Evolutionary conservation across 2,888 invertebrate genomes (phyloP).

Genomic region (Pachycephus smyrnensis): DNA sequence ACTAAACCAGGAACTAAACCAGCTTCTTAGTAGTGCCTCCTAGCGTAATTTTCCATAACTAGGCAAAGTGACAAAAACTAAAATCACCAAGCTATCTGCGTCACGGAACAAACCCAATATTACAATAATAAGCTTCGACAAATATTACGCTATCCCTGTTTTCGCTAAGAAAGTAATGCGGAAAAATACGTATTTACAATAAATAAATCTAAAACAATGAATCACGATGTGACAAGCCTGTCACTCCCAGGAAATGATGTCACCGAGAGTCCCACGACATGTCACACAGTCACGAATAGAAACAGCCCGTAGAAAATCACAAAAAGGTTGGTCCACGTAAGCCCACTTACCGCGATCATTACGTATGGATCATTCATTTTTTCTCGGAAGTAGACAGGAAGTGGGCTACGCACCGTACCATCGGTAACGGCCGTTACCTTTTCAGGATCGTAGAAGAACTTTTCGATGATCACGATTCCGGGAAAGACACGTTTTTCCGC

Average conservation of each 20-base stretch:
- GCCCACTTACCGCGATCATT: neutral
- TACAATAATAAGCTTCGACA: neutral
- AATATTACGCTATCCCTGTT: neutral
- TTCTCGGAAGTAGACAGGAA: conserved; percentile 12
- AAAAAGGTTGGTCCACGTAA: conserved; percentile 9
- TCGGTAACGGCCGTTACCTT: neutral
- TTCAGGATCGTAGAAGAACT: neutral
- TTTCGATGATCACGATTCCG: neutral
- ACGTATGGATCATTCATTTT: neutral
- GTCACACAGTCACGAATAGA: conserved; percentile 16
- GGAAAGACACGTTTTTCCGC: neutral
- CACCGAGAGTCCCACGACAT: conserved; percentile 12
- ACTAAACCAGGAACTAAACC: neutral
- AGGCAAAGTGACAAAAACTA: neutral
- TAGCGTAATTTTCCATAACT: neutral
- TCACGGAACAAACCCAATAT: neutral
- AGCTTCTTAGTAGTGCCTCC: neutral
- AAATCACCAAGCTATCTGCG: neutral
- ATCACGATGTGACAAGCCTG: too few relatives aligned
- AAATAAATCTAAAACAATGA: neutral
- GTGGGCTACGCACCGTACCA: conserved; percentile 8
- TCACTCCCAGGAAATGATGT: conserved; percentile 8
- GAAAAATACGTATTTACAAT: neutral
- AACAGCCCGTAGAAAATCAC: conserved; percentile 12
- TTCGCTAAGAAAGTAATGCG: neutral